A percentile compares a stretch with the other conserved stretches of the same genome.
Evolutionary conservation across 2,888 invertebrate species (phyloP).

Genomic region (Nezara viridula): DNA sequence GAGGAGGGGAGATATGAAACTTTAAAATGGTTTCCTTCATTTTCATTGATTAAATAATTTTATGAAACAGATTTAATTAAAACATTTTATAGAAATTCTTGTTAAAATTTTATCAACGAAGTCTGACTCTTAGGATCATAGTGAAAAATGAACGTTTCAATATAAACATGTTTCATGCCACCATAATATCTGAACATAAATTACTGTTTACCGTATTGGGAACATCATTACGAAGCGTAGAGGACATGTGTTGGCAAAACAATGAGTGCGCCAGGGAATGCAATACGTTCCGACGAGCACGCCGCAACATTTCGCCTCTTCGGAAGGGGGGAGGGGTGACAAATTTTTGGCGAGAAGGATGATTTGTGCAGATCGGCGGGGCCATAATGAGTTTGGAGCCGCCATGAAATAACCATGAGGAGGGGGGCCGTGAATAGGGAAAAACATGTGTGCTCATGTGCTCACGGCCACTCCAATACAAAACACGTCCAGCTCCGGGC

Average conservation of each 20-base stretch:
- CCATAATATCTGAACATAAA: too few species aligned
- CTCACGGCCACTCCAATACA: neutral
- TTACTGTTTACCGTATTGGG: neutral
- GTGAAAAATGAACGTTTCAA: too few species aligned
- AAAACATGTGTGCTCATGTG: neutral
- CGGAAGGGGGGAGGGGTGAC: neutral
- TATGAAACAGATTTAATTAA: too few species aligned
- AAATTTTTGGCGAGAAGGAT: neutral
- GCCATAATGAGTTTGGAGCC: neutral
- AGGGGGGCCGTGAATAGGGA: neutral
- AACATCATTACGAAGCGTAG: neutral
- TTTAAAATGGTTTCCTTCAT: too few species aligned
- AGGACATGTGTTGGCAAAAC: neutral
- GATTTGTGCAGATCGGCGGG: neutral
- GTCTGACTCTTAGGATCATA: too few species aligned
- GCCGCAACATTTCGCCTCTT: neutral
- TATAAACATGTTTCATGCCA: too few species aligned
- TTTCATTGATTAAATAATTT: too few species aligned
- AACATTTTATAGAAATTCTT: too few species aligned
- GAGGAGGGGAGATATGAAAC: too few species aligned
- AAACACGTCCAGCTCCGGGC: neutral
- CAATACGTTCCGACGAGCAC: neutral
- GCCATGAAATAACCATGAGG: slow-evolving; percentile 23
- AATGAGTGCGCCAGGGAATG: neutral
- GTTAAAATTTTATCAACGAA: too few species aligned